A percentile compares a stretch with the other conserved stretches of the same genome.
These are phyloP conservation scores for Mesoligia furuncula DNA, from an alignment of 2,888 invertebrate genomes.

Conservation along the genomic window DNA sequence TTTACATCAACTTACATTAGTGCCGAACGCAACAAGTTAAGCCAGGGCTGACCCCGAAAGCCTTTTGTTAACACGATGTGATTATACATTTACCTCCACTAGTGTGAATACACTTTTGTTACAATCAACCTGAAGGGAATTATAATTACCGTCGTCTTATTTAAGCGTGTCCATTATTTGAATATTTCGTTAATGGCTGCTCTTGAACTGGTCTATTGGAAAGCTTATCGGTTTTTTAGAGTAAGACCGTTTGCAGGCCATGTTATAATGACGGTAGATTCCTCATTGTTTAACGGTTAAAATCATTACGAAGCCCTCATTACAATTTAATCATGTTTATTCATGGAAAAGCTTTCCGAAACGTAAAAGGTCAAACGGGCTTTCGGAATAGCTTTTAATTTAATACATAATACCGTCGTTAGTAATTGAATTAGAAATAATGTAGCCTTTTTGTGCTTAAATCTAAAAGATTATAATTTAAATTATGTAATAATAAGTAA, in stretches of 20 bases:
- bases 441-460: not conserved
- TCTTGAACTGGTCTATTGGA: slow-evolving; percentile 1
- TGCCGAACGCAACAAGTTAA: slow-evolving; percentile 81
- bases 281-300: slow-evolving; percentile 1
- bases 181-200: not conserved
- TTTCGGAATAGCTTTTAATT: slow-evolving; percentile 31
- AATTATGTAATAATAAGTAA: slow-evolving; percentile 5
- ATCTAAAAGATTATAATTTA: not conserved
- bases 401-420: not conserved
- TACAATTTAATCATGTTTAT: slow-evolving; percentile 29
- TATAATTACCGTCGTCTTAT: slow-evolving; percentile 19
- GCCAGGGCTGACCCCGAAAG: slow-evolving; percentile 66
- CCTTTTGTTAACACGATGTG: slow-evolving; percentile 66
- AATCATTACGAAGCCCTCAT: slow-evolving; percentile 28
- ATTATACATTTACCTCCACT: slow-evolving; percentile 63
- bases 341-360: slow-evolving; percentile 12
- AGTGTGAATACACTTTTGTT: slow-evolving; percentile 31
- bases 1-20: slow-evolving; percentile 65
- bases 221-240: not conserved
- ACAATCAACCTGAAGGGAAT: not conserved
- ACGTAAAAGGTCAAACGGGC: slow-evolving; percentile 32
- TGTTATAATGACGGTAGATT: not conserved
- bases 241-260: not conserved
- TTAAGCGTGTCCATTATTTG: not conserved
- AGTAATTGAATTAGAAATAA: slow-evolving; percentile 17